A percentile compares a stretch with the other conserved stretches of the same genome.
These are phyloP conservation scores for Alsophila aescularia DNA, from an alignment of 2,888 invertebrate genomes.

Conservation along the genomic window DNA sequence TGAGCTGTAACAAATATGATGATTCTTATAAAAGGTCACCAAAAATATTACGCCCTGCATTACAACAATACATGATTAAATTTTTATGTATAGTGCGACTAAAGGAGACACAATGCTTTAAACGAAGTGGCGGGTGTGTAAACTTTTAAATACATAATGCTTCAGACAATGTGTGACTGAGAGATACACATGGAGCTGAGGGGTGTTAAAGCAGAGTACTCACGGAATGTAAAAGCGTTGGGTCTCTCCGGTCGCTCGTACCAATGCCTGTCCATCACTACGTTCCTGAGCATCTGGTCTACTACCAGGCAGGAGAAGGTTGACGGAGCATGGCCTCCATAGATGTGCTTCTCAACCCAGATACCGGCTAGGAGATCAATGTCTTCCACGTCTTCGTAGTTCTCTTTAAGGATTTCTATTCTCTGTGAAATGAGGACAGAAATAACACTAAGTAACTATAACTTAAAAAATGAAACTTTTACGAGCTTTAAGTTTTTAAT, in stretches of 20 bases:
- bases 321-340: constrained; percentile 93
- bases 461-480: no score
- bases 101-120: no score
- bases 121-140: no score
- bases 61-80: no score
- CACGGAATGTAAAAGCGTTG: constrained; percentile 58
- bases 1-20: constrained; percentile 51
- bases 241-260: constrained; percentile 63
- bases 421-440: constrained; percentile 45
- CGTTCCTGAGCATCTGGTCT: constrained; percentile 91
- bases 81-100: no score
- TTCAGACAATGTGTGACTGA: no score
- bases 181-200: no score
- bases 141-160: no score
- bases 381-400: constrained; percentile 87
- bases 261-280: constrained; percentile 95
- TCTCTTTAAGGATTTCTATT: constrained; percentile 52
- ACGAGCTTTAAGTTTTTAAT: no score
- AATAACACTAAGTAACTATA: background rate
- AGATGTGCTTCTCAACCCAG: constrained; percentile 91
- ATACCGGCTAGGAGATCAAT: constrained; percentile 95
- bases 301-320: constrained; percentile 95
- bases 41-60: no score
- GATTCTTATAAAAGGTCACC: no score
- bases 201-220: constrained; percentile 33